These are phyloP conservation scores for Aurelia sp. DNA, from an alignment of 30 jellyfish, hydroid and myxozoan species.

Conservation along the genomic window DNA sequence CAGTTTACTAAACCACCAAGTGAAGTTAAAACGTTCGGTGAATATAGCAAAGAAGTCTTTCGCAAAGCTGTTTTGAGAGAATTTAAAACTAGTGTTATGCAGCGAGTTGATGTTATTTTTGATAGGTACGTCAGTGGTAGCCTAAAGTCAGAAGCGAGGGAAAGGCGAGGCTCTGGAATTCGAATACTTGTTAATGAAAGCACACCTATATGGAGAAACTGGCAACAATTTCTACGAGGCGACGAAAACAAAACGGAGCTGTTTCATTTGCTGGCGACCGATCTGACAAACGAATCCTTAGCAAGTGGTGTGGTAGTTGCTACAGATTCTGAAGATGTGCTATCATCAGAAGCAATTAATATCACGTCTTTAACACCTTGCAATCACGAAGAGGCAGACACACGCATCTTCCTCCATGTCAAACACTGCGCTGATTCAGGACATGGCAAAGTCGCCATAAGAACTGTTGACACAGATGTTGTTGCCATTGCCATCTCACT, in stretches of 20 bases:
- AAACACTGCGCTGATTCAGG: constrained; percentile 8
- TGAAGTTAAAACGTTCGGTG: too few relatives aligned
- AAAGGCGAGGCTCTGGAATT: constrained; percentile 48
- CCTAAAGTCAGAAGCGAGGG: constrained; percentile 28
- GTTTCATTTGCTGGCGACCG: constrained; percentile 51
- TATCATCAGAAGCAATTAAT: constrained; percentile 6
- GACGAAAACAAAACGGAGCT: constrained; percentile 73
- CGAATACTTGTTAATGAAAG: constrained; percentile 17
- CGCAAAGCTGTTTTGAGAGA: too few relatives aligned
- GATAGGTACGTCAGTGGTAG: constrained; percentile 19
- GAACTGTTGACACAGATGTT: constrained; percentile 63
- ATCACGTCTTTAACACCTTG: background rate
- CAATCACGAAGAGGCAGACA: constrained; percentile 61
- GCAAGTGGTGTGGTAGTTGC: constrained; percentile 12
- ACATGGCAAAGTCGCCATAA: constrained; percentile 3
- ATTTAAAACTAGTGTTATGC: too few relatives aligned
- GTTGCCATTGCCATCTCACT: constrained; percentile 40
- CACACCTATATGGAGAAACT: constrained; percentile 33
- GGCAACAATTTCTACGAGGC: constrained; percentile 67
- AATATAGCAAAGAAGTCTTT: too few relatives aligned
- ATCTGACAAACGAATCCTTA: background rate
- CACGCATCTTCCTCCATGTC: constrained; percentile 46
- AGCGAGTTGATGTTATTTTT: too few relatives aligned
- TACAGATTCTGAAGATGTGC: constrained; percentile 8
- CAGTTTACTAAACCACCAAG: too few relatives aligned